A percentile compares a stretch with the other conserved stretches of the same genome.
Conservation (phyloP, 2,113 vertebrate genomes). For the Mus spicilegus region DNA sequence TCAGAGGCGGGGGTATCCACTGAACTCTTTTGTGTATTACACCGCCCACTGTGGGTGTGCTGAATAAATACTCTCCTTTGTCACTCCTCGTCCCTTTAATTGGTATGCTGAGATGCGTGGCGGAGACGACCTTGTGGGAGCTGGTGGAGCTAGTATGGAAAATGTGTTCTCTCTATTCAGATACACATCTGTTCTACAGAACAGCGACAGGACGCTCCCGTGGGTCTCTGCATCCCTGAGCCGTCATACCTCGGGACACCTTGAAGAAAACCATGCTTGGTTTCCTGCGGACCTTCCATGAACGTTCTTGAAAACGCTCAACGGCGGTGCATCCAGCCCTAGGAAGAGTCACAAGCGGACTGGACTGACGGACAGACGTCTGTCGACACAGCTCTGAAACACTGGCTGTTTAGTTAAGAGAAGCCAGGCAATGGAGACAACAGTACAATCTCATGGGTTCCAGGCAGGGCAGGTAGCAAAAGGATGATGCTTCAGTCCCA, state of each 20-base stretch:
- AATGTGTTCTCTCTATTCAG: neutral
- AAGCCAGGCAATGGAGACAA: neutral
- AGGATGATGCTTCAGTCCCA: neutral
- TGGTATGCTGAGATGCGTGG: no score
- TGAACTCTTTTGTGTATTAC: neutral
- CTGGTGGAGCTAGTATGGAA: neutral
- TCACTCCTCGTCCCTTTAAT: no score
- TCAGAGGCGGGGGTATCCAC: neutral
- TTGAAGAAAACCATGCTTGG: constrained; percentile 4
- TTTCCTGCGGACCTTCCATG: constrained; percentile 16
- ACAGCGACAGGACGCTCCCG: neutral
- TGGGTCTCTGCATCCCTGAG: neutral
- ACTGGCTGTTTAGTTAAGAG: neutral
- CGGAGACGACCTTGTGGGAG: no score
- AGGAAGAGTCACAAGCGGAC: neutral
- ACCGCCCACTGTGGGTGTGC: neutral
- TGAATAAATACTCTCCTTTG: neutral
- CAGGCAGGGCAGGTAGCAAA: neutral
- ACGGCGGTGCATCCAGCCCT: neutral
- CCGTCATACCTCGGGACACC: neutral
- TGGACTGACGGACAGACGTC: neutral
- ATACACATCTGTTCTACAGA: neutral
- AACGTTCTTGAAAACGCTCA: constrained; percentile 33
- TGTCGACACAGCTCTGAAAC: neutral
- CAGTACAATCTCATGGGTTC: neutral